Evolutionary conservation across 1,140 invertebrate genomes (phyloP).

Genomic region (Maniola jurtina): DNA sequence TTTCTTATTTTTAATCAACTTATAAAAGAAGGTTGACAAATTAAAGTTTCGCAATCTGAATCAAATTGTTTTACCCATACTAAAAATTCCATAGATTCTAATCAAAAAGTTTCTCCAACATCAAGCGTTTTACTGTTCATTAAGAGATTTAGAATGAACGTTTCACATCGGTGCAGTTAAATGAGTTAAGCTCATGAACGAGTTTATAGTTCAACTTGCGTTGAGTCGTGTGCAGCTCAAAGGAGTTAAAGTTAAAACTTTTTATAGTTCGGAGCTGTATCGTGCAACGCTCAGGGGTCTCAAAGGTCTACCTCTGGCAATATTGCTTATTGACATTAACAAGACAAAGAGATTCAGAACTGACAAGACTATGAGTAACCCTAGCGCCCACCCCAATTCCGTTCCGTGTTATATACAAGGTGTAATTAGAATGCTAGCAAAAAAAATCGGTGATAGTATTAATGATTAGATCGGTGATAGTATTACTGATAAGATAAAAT

Average conservation of each 20-base stretch:
- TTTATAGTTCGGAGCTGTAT: conserved; percentile 22
- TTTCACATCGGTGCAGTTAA: conserved; percentile 35
- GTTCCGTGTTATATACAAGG: no score
- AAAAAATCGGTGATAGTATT: no score
- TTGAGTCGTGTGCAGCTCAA: conserved; percentile 27
- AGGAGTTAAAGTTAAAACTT: conserved; percentile 33
- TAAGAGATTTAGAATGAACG: conserved; percentile 27
- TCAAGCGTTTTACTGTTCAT: conserved; percentile 34
- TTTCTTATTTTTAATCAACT: neutral
- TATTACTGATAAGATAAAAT: no score
- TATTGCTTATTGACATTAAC: conserved; percentile 30
- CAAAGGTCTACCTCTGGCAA: conserved; percentile 21
- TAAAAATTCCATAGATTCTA: conserved; percentile 22
- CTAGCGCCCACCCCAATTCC: no score
- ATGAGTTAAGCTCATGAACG: conserved; percentile 40
- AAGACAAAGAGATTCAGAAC: conserved; percentile 10
- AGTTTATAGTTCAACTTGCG: conserved; percentile 35
- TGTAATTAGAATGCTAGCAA: no score
- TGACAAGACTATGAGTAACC: neutral
- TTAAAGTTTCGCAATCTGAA: neutral
- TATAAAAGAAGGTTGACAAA: neutral
- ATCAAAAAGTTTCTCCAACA: conserved; percentile 40
- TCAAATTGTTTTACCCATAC: conserved; percentile 49
- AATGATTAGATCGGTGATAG: no score
- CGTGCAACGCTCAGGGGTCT: conserved; percentile 6